Evolutionary conservation across 2,797 vertebrate genomes (phyloP).

Genomic region (Myotis findleyi): DNA sequence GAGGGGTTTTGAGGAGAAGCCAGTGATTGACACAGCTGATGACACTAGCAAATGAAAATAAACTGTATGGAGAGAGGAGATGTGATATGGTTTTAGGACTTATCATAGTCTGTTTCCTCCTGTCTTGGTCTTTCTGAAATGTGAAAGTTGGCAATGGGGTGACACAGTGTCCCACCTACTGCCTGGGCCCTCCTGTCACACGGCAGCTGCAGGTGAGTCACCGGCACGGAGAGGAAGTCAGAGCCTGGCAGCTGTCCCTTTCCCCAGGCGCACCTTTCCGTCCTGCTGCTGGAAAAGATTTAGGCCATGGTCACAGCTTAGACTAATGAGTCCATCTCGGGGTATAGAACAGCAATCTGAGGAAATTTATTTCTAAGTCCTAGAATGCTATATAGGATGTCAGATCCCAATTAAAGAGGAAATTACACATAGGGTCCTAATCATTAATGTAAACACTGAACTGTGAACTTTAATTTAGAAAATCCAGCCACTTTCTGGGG

Average conservation of each 20-base stretch:
- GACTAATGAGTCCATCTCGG: background rate
- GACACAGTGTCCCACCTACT: background rate
- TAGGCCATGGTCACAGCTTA: background rate
- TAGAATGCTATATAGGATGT: background rate
- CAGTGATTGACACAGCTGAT: conserved; percentile 30
- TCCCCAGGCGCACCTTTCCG: background rate
- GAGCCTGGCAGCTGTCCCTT: background rate
- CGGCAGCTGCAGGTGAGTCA: background rate
- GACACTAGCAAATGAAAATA: conserved; percentile 26
- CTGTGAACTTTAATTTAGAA: conserved; percentile 29
- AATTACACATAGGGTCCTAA: background rate
- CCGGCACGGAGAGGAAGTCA: background rate
- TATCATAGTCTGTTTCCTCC: background rate
- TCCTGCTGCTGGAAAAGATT: background rate
- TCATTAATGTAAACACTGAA: background rate
- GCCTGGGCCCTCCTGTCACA: background rate
- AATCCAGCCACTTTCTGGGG: background rate
- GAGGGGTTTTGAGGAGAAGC: conserved; percentile 45
- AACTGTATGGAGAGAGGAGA: background rate
- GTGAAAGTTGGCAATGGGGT: conserved; percentile 42
- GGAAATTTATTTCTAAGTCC: conserved; percentile 10
- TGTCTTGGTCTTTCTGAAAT: conserved; percentile 56
- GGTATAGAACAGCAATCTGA: background rate
- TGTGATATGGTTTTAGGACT: conserved; percentile 31
- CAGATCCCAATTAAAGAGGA: background rate